Evolutionary conservation across 2,113 vertebrate species (phyloP).

Genomic region (Dipodomys ordii): DNA sequence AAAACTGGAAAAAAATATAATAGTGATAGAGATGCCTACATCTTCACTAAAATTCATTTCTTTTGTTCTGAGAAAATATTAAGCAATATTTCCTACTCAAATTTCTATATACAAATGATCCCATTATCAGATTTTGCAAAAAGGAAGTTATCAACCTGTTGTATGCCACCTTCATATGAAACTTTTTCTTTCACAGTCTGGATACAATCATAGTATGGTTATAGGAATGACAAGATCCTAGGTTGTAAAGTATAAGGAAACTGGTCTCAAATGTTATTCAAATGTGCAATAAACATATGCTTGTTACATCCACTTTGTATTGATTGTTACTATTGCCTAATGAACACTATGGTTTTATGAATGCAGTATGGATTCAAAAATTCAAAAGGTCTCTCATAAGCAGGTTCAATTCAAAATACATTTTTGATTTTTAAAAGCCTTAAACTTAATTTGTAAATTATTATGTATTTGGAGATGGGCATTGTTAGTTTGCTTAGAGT

Average conservation of each 20-base stretch:
- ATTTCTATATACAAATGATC: not conserved
- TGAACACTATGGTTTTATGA: not conserved
- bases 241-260: not conserved
- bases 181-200: not conserved
- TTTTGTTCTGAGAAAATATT: not conserved
- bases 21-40: not conserved
- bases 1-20: not conserved
- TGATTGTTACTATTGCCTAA: not conserved
- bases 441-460: not conserved
- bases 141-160: not conserved
- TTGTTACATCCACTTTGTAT: not conserved
- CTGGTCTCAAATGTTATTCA: not conserved
- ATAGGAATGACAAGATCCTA: not conserved
- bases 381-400: not conserved
- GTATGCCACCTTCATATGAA: not conserved
- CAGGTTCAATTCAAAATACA: not conserved
- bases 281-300: not conserved
- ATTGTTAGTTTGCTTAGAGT: not conserved
- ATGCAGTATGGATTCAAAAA: not conserved
- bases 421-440: not conserved
- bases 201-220: not conserved
- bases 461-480: not conserved
- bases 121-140: not conserved
- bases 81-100: not conserved
- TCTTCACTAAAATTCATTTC: not conserved